These are phyloP conservation scores for Dorcus hopei DNA, from an alignment of 2,888 invertebrate species.

Conservation along the genomic window DNA sequence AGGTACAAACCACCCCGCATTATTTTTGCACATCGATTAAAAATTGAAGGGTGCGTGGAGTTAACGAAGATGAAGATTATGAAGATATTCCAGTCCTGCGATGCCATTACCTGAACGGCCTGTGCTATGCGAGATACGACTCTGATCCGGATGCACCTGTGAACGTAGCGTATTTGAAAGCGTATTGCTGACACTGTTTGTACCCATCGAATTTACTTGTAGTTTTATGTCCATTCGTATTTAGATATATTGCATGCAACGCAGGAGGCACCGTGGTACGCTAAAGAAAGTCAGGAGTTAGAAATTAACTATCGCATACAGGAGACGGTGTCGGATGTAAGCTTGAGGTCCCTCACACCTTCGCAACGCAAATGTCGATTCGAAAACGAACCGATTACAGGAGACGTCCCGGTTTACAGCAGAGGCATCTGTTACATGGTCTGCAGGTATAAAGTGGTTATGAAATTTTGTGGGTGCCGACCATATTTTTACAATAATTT, in stretches of 20 bases:
- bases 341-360: slow-evolving; percentile 50
- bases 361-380: slow-evolving; percentile 55
- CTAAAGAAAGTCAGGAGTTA: slow-evolving; percentile 47
- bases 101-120: slow-evolving; percentile 50
- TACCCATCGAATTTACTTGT: slow-evolving; percentile 5
- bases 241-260: slow-evolving; percentile 56
- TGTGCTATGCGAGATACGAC: slow-evolving; percentile 51
- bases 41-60: not conserved
- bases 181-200: not conserved
- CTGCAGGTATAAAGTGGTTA: slow-evolving; percentile 54
- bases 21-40: no score
- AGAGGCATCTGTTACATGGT: slow-evolving; percentile 56
- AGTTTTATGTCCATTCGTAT: slow-evolving; percentile 62
- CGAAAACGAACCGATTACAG: slow-evolving; percentile 50
- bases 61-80: slow-evolving; percentile 8
- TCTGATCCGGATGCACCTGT: slow-evolving; percentile 43
- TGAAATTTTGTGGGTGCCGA: slow-evolving; percentile 56
- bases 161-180: slow-evolving; percentile 33
- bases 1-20: no score
- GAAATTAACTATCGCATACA: slow-evolving; percentile 48
- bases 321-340: slow-evolving; percentile 53
- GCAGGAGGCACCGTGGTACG: slow-evolving; percentile 34
- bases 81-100: slow-evolving; percentile 27
- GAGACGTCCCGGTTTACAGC: slow-evolving; percentile 53
- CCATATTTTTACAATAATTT: slow-evolving; percentile 61